These are phyloP conservation scores for Rhinoraja longicauda DNA, from an alignment of 2,797 vertebrate genomes.

Conservation along the genomic window DNA sequence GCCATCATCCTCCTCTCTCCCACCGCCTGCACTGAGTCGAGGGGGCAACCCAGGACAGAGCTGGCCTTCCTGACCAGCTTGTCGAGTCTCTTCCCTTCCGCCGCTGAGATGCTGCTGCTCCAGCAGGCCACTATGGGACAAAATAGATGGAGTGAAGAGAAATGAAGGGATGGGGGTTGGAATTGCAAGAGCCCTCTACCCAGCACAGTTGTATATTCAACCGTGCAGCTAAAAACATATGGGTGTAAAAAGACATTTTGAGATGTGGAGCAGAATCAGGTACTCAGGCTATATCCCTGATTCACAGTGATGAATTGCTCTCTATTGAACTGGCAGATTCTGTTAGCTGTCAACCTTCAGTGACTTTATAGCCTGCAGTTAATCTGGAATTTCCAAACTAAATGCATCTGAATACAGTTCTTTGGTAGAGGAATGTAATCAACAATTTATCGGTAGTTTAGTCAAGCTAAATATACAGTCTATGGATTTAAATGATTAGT, in stretches of 20 bases:
- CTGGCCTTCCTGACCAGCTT: too few species aligned
- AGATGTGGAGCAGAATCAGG: neutral
- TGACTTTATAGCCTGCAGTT: conserved; percentile 35
- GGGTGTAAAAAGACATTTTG: neutral
- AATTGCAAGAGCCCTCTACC: too few species aligned
- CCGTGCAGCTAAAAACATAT: neutral
- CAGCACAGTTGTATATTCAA: neutral
- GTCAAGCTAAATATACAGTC: conserved; percentile 19
- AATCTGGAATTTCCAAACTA: conserved; percentile 27
- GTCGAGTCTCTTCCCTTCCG: too few species aligned
- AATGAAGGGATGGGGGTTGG: too few species aligned
- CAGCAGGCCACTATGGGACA: too few species aligned
- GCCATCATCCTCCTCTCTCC: too few species aligned
- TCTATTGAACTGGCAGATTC: conserved; percentile 14
- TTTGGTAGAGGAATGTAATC: neutral
- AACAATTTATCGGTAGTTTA: conserved; percentile 7
- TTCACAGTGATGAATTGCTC: conserved; percentile 22
- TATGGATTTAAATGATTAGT: conserved; percentile 18
- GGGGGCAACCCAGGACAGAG: too few species aligned
- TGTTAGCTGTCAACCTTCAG: neutral
- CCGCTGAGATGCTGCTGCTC: too few species aligned
- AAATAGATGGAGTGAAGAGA: too few species aligned
- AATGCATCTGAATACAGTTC: conserved; percentile 16
- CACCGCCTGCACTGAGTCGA: too few species aligned
- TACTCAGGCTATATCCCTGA: neutral